Evolutionary conservation across 2,888 invertebrate genomes (phyloP).

Genomic region (Kryphioiulus occultus): DNA sequence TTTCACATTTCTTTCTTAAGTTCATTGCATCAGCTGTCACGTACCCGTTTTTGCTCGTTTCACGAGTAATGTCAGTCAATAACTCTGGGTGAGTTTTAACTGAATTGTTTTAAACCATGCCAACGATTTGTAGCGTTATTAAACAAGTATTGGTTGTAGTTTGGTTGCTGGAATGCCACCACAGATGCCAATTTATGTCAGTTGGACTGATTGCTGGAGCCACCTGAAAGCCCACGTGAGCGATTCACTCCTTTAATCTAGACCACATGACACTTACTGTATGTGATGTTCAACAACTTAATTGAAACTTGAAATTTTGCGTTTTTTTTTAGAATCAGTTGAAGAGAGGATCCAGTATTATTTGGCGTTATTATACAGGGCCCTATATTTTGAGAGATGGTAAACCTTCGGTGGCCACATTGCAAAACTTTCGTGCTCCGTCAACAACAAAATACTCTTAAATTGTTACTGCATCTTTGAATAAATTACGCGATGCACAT

Average conservation of each 20-base stretch:
- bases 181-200: constrained; percentile 79
- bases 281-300: background rate
- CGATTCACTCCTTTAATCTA: background rate
- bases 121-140: background rate
- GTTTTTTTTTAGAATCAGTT: constrained; percentile 73
- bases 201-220: constrained; percentile 85
- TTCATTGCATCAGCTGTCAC: constrained; percentile 83
- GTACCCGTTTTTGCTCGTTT: constrained; percentile 92
- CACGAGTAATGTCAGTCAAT: constrained; percentile 88
- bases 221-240: constrained; percentile 67
- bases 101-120: constrained; percentile 55
- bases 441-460: background rate
- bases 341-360: constrained; percentile 83
- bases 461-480: background rate
- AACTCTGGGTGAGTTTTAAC: constrained; percentile 70
- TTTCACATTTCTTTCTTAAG: constrained; percentile 70
- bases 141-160: constrained; percentile 62
- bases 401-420: constrained; percentile 42
- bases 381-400: constrained; percentile 58
- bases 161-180: constrained; percentile 84
- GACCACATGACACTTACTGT: background rate
- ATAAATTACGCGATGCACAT: background rate
- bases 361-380: constrained; percentile 77
- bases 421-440: constrained; percentile 41
- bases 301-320: background rate